Conservation (phyloP, 2,888 invertebrate genomes). For the Diloba caeruleocephala region DNA sequence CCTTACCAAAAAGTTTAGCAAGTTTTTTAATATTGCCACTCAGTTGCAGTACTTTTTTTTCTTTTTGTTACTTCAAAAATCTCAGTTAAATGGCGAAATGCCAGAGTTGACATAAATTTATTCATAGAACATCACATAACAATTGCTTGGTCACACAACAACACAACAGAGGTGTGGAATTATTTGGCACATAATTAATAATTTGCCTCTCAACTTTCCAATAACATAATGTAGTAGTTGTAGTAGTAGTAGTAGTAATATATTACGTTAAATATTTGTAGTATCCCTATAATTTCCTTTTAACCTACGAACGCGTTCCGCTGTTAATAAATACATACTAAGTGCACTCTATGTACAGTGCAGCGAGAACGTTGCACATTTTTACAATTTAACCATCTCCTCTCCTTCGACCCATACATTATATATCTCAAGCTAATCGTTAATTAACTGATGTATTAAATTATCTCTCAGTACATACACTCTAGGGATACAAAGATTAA, state of each 20-base stretch:
- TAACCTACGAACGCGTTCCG: conserved; percentile 57
- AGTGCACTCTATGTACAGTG: conserved; percentile 82
- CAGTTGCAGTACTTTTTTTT: too few relatives aligned
- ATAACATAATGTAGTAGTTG: conserved; percentile 62
- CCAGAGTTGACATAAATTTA: conserved; percentile 9
- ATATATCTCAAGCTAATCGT: conserved; percentile 42
- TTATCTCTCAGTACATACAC: conserved; percentile 77
- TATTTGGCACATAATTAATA: conserved; percentile 62
- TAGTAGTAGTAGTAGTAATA: conserved; percentile 59
- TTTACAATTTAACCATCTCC: conserved; percentile 44
- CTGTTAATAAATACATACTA: conserved; percentile 73
- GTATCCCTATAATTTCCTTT: conserved; percentile 73
- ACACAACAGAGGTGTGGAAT: conserved; percentile 49
- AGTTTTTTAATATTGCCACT: too few relatives aligned
- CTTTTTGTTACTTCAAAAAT: not conserved
- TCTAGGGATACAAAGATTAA: conserved; percentile 72
- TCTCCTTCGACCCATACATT: conserved; percentile 39
- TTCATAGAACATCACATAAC: conserved; percentile 20
- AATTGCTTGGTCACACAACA: conserved; percentile 20
- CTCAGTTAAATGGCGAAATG: not conserved
- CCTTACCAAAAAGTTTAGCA: too few relatives aligned
- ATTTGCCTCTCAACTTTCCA: conserved; percentile 77
- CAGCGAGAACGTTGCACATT: conserved; percentile 55
- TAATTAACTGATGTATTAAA: conserved; percentile 86
- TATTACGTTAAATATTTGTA: conserved; percentile 67